Percentiles rank a stretch among this genome's conserved stretches.
Conservation (phyloP, 2,797 vertebrate genomes). For the Iguana delicatissima region DNA sequence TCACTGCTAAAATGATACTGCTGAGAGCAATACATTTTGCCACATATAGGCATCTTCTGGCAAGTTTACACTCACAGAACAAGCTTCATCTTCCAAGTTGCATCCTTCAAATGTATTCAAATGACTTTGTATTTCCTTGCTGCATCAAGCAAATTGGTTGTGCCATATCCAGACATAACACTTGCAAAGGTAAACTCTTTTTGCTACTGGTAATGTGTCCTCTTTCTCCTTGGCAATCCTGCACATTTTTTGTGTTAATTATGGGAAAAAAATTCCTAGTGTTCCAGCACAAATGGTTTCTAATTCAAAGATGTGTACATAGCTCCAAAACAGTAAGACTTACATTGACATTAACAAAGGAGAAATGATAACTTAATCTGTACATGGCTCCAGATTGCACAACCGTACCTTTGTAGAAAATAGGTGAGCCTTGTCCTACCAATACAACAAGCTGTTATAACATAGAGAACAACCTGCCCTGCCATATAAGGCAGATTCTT, state of each 20-base stretch:
- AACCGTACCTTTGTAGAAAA: slow-evolving; percentile 1
- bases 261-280: not conserved
- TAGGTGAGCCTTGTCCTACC: not conserved
- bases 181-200: slow-evolving; percentile 8
- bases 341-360: not conserved
- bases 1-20: slow-evolving; percentile 5
- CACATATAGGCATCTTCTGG: not conserved
- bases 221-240: slow-evolving; percentile 20
- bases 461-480: not conserved
- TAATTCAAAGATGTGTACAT: not conserved
- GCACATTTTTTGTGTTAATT: not conserved
- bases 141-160: not conserved
- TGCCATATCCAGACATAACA: slow-evolving; percentile 20
- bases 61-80: slow-evolving; percentile 1
- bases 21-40: not conserved
- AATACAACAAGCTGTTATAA: not conserved
- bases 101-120: slow-evolving; percentile 20
- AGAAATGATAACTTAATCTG: not conserved
- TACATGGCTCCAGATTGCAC: not conserved
- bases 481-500: not conserved
- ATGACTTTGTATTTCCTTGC: slow-evolving; percentile 25
- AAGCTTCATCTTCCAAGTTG: not conserved
- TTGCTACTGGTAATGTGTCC: not conserved
- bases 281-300: slow-evolving; percentile 15
- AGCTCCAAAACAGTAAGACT: not conserved